Evolutionary conservation across 2,797 vertebrate genomes (phyloP), one percentile per base, ranked within the genome.

Genomic region (Alauda arvensis): DNA sequence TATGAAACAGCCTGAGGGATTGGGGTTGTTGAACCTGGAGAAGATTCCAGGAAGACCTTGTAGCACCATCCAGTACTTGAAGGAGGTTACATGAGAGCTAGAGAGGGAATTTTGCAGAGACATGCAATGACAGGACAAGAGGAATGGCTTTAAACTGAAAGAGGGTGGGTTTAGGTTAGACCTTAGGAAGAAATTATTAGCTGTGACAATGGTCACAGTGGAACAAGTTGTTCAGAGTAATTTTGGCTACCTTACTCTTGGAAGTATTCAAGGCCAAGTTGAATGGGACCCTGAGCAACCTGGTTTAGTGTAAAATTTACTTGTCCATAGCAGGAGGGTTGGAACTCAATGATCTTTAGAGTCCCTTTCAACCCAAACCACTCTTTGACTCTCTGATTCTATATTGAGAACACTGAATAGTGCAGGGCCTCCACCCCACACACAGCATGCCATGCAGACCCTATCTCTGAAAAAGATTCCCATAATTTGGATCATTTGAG

Each of bases 401-500:
- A 1, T 25, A 7, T 8, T 39, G 14, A 67, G 18, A 68, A 23
- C 4, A 3, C 7, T 1, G 7, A 71, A 24, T 4, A 18, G 15
- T 31, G 20, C 15, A 52, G 26, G 17, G 37, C 11, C 4, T 65
- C 14, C 52, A 55, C 33, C 2, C 10, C 5, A 13, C 14, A 40
- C 6, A 40, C 12, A 60, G 18, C 9, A 42, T 4, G 0, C 12
- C 62, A 14, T 62, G 43, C 26, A 68, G 40, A 43, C 3, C 5
- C 5, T 51, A 6, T 7, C 9, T 26, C 5, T 33, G 5, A 55
- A 49, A 76, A 3, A 62, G 1, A 9, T 17, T 29, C 5, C 14
- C 12, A 4, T 18, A 8, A 20, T 20, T 51, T 65, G 14, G 8
- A 49, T 37, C 17, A 61, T 46, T 79, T 21, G 18, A 79, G 10